A percentile compares a stretch with the other conserved stretches of the same genome.
Conservation (phyloP, 2,113 vertebrate genomes). For the Neogobius melanostomus region DNA sequence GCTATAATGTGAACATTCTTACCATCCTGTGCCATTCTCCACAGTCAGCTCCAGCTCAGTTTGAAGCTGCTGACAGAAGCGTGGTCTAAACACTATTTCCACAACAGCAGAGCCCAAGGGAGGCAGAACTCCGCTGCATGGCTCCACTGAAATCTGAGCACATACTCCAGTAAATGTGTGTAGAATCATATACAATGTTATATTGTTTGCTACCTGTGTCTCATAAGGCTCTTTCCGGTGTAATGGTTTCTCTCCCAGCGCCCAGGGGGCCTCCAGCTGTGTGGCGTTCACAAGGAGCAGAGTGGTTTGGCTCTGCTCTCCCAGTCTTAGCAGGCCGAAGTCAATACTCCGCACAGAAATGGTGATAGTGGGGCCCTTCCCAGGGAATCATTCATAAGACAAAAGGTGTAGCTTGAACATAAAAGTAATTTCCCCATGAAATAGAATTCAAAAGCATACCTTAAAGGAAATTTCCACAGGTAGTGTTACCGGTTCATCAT, state of each 20-base stretch:
- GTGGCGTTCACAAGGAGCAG: constrained; percentile 82
- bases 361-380: constrained; percentile 85
- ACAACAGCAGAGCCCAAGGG: constrained; percentile 76
- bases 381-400: neutral
- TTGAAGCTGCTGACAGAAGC: constrained; percentile 76
- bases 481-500: constrained; percentile 72
- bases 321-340: constrained; percentile 82
- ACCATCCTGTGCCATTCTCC: constrained; percentile 85
- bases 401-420: neutral
- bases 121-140: constrained; percentile 76
- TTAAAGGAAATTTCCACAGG: constrained; percentile 86
- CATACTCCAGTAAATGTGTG: neutral
- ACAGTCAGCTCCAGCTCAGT: constrained; percentile 84
- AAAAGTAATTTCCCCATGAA: neutral
- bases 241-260: constrained; percentile 66
- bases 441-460: constrained; percentile 63
- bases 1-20: constrained; percentile 25
- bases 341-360: constrained; percentile 78
- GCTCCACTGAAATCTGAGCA: constrained; percentile 76
- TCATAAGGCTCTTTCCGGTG: constrained; percentile 1
- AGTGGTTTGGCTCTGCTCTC: constrained; percentile 56
- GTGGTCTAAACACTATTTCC: constrained; percentile 75
- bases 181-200: neutral
- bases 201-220: constrained; percentile 52
- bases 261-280: constrained; percentile 84